Evolutionary conservation across 2,113 vertebrate genomes (phyloP).

Genomic region (Peromyscus maniculatus): DNA sequence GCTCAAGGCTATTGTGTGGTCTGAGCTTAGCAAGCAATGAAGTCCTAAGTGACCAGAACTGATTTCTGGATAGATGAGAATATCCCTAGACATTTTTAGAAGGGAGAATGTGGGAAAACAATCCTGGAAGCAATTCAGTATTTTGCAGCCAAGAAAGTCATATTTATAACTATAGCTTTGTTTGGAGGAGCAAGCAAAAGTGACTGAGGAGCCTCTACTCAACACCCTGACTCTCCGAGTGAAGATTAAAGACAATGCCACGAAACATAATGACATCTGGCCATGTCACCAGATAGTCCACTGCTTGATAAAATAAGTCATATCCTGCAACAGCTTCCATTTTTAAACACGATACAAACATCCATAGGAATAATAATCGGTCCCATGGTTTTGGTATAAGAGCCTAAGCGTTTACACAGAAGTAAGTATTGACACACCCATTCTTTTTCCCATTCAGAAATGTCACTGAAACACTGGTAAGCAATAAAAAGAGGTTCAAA

Average conservation of each 20-base stretch:
- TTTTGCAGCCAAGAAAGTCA: constrained; percentile 56
- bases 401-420: neutral
- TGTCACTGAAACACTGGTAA: constrained; percentile 28
- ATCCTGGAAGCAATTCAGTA: constrained; percentile 40
- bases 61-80: constrained; percentile 51
- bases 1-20: neutral
- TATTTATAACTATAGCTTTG: constrained; percentile 56
- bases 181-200: neutral
- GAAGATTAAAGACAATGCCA: neutral
- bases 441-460: neutral
- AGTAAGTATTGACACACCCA: neutral
- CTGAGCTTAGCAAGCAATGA: neutral
- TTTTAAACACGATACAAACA: constrained; percentile 44
- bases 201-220: neutral
- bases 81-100: neutral
- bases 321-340: neutral
- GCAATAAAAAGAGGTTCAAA: neutral
- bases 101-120: constrained; percentile 28
- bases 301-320: constrained; percentile 31
- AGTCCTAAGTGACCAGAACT: constrained; percentile 57
- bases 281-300: neutral
- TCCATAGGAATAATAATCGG: constrained; percentile 45
- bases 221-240: neutral
- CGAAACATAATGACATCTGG: neutral
- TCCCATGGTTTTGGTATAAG: neutral